These are phyloP conservation scores for Sussaba pulchella DNA, from an alignment of 2,888 invertebrate genomes.

Conservation along the genomic window DNA sequence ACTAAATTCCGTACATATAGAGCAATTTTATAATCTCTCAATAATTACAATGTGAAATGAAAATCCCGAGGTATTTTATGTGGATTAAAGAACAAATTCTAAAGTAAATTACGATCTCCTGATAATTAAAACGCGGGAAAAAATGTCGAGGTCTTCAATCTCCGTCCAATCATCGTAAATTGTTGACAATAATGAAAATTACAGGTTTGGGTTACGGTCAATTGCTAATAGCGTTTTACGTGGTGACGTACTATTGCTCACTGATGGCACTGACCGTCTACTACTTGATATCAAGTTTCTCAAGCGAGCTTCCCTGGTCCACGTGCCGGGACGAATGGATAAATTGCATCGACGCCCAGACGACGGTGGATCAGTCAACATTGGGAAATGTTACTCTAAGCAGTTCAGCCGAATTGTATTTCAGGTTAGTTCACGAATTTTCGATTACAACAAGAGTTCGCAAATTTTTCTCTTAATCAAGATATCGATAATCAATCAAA, in stretches of 20 bases:
- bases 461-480: background rate
- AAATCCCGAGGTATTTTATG: no score
- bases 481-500: conserved; percentile 16
- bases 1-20: no score
- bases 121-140: no score
- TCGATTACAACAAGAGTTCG: background rate
- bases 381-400: conserved; percentile 40
- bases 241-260: conserved; percentile 85
- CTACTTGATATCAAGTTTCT: conserved; percentile 84
- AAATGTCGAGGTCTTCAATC: no score
- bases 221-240: conserved; percentile 82
- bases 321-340: conserved; percentile 82
- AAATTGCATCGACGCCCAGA: conserved; percentile 73
- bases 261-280: conserved; percentile 85
- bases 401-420: conserved; percentile 78
- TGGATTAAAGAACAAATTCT: no score
- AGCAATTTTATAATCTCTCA: no score
- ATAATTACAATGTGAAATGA: no score
- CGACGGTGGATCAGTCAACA: conserved; percentile 13
- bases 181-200: no score
- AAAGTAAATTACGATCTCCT: no score
- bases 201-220: conserved; percentile 85
- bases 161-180: no score
- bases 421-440: conserved; percentile 70
- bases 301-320: conserved; percentile 84